Percentiles rank a stretch among this genome's conserved stretches.
phyloP scores from a whole-genome alignment of 1,140 invertebrate species.

The Limonius californicus region DNA sequence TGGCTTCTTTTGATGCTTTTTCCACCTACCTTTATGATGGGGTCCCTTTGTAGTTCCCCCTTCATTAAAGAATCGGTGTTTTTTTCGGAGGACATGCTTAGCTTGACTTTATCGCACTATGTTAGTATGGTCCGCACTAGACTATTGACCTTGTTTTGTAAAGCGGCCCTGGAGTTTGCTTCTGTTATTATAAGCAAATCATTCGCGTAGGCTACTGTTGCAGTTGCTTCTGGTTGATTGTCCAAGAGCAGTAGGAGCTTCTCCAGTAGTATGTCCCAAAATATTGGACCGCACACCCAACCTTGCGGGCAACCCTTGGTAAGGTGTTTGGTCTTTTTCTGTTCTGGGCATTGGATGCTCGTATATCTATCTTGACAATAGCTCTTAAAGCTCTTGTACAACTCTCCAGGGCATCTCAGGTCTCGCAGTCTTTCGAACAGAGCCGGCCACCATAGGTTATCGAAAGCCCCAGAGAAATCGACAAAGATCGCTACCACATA shows the following conservation, averaged over 20 bases:
- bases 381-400: background rate
- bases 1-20: too few species aligned
- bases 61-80: background rate
- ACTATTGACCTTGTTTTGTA: too few species aligned
- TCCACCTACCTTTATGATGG: too few species aligned
- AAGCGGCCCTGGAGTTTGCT: background rate
- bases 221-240: background rate
- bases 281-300: slow-evolving; percentile 33
- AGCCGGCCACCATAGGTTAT: too few species aligned
- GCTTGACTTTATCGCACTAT: background rate
- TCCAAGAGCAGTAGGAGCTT: slow-evolving; percentile 12
- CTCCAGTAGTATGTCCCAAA: slow-evolving; percentile 37
- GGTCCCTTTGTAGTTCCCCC: too few species aligned
- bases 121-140: too few species aligned
- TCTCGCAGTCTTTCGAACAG: background rate
- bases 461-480: too few species aligned
- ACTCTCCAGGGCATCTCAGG: background rate
- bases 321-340: slow-evolving; percentile 11
- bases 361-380: slow-evolving; percentile 16
- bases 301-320: slow-evolving; percentile 41
- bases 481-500: too few species aligned
- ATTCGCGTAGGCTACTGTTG: background rate
- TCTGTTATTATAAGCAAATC: background rate
- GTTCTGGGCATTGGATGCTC: background rate
- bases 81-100: background rate